phyloP scores from a whole-genome alignment of 2,113 vertebrate species.

The Ailurus styani region DNA sequence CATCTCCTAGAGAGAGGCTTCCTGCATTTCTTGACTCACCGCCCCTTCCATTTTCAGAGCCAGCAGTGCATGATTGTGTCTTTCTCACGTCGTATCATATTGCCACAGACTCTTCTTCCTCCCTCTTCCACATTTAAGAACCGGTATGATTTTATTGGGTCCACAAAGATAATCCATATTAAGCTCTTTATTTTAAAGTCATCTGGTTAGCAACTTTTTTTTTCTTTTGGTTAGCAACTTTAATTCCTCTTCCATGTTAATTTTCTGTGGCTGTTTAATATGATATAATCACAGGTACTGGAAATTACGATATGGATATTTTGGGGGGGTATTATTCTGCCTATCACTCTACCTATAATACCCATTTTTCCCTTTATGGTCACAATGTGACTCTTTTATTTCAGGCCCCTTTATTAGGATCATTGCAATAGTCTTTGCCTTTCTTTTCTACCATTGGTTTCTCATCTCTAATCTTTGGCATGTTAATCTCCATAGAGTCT shows the following conservation, averaged over 20 bases:
- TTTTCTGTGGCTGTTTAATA: not conserved
- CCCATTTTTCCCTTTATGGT: not conserved
- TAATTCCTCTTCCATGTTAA: not conserved
- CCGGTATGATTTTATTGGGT: not conserved
- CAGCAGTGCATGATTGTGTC: not conserved
- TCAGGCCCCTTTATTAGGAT: not conserved
- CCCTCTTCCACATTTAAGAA: not conserved
- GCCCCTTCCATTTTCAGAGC: not conserved
- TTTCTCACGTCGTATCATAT: not conserved
- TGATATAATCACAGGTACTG: not conserved
- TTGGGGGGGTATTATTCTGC: not conserved
- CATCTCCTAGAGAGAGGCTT: not conserved
- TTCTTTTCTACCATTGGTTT: not conserved
- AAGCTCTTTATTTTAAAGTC: not conserved
- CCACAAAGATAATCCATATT: not conserved
- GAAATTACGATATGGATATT: not conserved
- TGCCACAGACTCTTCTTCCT: not conserved
- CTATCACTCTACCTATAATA: not conserved
- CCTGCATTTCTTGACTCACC: not conserved
- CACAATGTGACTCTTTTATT: not conserved
- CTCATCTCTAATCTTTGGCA: not conserved
- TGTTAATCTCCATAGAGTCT: not conserved
- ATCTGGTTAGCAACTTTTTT: not conserved
- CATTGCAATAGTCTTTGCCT: not conserved
- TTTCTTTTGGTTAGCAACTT: not conserved